Percentiles rank a stretch among this genome's conserved stretches.
Conservation (phyloP, 2,888 invertebrate genomes). For the Phalera bucephala region DNA sequence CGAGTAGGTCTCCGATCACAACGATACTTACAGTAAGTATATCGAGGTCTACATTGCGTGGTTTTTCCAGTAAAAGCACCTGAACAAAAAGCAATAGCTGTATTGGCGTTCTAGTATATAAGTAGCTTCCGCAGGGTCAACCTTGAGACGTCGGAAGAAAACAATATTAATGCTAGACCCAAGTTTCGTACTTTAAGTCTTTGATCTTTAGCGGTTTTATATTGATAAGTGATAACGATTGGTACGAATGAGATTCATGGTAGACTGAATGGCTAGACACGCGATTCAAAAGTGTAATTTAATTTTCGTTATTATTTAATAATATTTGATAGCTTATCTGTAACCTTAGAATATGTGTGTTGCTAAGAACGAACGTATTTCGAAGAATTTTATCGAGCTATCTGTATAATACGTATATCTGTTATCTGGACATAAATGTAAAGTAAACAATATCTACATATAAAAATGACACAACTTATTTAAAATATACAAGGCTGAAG, state of each 20-base stretch:
- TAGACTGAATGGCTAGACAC: not conserved
- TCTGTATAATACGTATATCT: slow-evolving; percentile 22
- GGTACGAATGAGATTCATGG: not conserved
- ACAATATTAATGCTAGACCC: not conserved
- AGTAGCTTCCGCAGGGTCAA: not conserved
- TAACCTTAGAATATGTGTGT: not conserved
- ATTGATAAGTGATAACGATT: not conserved
- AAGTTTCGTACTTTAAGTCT: not conserved
- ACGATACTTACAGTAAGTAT: no score
- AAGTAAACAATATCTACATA: slow-evolving; percentile 6
- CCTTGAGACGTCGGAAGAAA: not conserved
- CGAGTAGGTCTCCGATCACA: no score
- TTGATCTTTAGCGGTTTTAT: not conserved
- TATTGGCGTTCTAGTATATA: not conserved
- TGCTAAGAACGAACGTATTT: not conserved
- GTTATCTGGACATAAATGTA: slow-evolving; percentile 4
- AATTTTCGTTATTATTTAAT: not conserved
- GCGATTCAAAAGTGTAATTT: not conserved
- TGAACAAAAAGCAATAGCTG: not conserved
- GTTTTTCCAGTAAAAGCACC: no score
- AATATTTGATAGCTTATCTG: not conserved
- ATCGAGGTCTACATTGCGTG: no score
- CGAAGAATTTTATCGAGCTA: slow-evolving; percentile 18
- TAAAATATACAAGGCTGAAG: no score
- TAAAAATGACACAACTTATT: no score